Conservation (phyloP, 2,113 vertebrate species). For the Phylloscopus whistleri region DNA sequence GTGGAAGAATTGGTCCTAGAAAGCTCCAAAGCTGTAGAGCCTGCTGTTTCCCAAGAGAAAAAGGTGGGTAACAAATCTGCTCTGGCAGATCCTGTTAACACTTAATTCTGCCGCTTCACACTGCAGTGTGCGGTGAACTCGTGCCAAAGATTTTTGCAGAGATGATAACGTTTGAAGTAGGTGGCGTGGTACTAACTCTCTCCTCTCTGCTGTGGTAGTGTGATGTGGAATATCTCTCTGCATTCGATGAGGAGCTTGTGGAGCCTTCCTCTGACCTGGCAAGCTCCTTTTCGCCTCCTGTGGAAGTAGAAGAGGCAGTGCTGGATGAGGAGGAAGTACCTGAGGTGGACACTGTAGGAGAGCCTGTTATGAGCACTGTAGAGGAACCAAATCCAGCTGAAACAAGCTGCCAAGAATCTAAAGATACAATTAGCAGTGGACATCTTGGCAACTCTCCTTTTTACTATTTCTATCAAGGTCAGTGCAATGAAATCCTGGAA, state of each 20-base stretch:
- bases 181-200: neutral
- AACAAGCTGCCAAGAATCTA: slow-evolving; percentile 45
- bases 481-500: neutral
- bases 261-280: slow-evolving; percentile 59
- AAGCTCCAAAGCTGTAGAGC: slow-evolving; percentile 53
- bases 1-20: slow-evolving; percentile 81
- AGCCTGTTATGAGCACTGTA: slow-evolving; percentile 14
- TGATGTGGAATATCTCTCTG: slow-evolving; percentile 84
- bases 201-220: slow-evolving; percentile 68
- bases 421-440: slow-evolving; percentile 38
- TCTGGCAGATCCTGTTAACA: neutral
- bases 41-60: slow-evolving; percentile 55
- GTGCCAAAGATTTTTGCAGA: neutral
- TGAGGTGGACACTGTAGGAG: slow-evolving; percentile 51
- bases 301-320: slow-evolving; percentile 62
- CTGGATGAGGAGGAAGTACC: slow-evolving; percentile 61
- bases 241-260: slow-evolving; percentile 87
- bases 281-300: slow-evolving; percentile 9
- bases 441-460: slow-evolving; percentile 79
- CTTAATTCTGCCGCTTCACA: neutral
- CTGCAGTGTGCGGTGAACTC: neutral
- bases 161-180: neutral
- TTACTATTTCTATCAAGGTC: slow-evolving; percentile 99
- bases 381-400: slow-evolving; percentile 56
- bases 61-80: slow-evolving; percentile 57